A percentile compares a stretch with the other conserved stretches of the same genome.
Conservation (phyloP, 1,140 invertebrate species). For the Manduca sexta region DNA sequence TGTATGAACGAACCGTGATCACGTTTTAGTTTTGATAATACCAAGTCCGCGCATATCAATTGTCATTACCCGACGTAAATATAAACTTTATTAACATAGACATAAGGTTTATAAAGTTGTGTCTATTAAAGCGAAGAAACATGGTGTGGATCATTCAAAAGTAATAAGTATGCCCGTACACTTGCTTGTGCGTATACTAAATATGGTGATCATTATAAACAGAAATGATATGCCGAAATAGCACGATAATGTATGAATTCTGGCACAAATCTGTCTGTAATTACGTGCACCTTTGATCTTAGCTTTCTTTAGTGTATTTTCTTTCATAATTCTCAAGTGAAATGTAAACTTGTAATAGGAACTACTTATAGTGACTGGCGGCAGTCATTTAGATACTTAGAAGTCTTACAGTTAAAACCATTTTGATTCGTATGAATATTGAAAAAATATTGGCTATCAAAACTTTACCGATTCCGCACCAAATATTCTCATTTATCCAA, state of each 20-base stretch:
- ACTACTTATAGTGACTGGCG: background rate
- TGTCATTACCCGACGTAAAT: background rate
- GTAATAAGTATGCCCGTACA: slow-evolving; percentile 50
- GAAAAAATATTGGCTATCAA: no score
- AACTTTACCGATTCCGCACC: no score
- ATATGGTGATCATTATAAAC: slow-evolving; percentile 59
- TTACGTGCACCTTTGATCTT: slow-evolving; percentile 51
- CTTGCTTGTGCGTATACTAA: slow-evolving; percentile 42
- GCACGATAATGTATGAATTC: slow-evolving; percentile 28
- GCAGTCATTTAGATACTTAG: no score
- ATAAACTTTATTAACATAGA: background rate
- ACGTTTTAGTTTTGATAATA: slow-evolving; percentile 13
- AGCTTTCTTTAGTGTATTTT: slow-evolving; percentile 16
- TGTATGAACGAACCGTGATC: slow-evolving; percentile 35
- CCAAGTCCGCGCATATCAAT: background rate
- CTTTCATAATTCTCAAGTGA: background rate
- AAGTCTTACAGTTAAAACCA: no score
- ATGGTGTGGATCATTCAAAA: slow-evolving; percentile 33
- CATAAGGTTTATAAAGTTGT: background rate
- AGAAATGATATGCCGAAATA: slow-evolving; percentile 50
- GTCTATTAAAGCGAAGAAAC: slow-evolving; percentile 5
- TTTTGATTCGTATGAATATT: no score
- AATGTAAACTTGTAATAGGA: background rate
- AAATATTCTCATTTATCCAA: no score
- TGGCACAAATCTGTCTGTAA: slow-evolving; percentile 43